These are phyloP conservation scores for Andrena flavipes DNA, from an alignment of 2,888 invertebrate genomes.

Conservation along the genomic window DNA sequence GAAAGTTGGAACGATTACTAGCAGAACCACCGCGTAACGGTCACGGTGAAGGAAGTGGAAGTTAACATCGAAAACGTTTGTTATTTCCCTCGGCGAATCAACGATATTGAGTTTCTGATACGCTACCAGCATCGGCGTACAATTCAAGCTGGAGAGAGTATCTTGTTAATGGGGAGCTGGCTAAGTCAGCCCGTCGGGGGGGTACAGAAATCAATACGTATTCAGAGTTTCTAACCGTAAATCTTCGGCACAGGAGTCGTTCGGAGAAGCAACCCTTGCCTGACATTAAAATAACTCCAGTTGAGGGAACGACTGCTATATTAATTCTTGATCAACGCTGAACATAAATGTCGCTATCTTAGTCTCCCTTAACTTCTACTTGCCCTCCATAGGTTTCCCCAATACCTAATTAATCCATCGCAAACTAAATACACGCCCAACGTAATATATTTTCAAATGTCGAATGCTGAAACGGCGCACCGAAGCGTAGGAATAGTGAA, in stretches of 20 bases:
- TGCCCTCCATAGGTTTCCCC: background rate
- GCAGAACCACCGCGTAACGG: no score
- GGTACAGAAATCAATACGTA: conserved; percentile 68
- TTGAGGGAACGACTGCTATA: background rate
- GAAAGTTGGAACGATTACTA: no score
- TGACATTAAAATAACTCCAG: background rate
- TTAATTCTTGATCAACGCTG: background rate
- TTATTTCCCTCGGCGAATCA: conserved; percentile 3
- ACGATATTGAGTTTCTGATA: conserved; percentile 33
- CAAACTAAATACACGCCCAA: background rate
- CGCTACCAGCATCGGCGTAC: background rate
- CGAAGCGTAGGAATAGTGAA: conserved; percentile 6
- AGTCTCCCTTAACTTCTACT: background rate
- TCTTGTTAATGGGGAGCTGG: conserved; percentile 35
- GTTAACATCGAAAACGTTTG: conserved; percentile 12
- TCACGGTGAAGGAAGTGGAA: no score
- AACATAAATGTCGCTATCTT: background rate
- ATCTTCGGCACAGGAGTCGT: background rate
- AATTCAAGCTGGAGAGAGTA: conserved; percentile 13
- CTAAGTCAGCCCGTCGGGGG: conserved; percentile 25
- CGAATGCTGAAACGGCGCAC: background rate
- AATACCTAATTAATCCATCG: background rate
- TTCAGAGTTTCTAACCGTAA: conserved; percentile 60
- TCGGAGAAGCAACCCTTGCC: background rate
- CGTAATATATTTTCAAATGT: background rate